Conservation (phyloP, 2,113 vertebrate species). For the Pycnonotus jocosus region DNA sequence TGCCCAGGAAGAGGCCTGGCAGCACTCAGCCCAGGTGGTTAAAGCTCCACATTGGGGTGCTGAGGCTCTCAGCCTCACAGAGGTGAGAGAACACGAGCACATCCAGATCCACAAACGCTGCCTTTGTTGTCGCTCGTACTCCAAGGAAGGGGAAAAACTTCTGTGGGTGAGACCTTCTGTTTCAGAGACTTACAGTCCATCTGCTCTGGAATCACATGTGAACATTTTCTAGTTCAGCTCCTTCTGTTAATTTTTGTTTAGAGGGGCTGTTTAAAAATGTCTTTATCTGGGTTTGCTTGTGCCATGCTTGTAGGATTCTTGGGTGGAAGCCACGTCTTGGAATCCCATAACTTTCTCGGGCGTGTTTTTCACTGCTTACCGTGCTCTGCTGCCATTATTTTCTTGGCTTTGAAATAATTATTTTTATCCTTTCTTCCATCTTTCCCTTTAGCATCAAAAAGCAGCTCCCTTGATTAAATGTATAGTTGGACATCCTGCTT, state of each 20-base stretch:
- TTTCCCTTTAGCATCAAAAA: background rate
- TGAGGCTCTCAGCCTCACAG: background rate
- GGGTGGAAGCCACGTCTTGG: constrained; percentile 50
- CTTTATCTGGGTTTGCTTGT: constrained; percentile 48
- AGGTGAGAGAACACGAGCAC: background rate
- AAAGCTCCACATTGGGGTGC: background rate
- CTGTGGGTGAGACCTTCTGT: constrained; percentile 64
- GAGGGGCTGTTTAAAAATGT: constrained; percentile 42
- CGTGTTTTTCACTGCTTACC: constrained; percentile 4
- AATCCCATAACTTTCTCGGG: constrained; percentile 43
- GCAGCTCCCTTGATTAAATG: background rate
- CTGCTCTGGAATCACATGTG: constrained; percentile 50
- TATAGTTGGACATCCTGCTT: background rate
- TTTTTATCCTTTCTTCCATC: background rate
- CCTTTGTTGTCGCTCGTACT: constrained; percentile 26
- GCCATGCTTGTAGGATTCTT: constrained; percentile 45
- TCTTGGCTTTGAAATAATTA: background rate
- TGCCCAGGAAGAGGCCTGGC: background rate
- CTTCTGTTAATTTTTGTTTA: constrained; percentile 60
- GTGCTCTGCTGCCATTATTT: background rate
- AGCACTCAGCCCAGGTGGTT: background rate
- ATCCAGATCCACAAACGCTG: background rate
- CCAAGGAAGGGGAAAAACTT: constrained; percentile 42
- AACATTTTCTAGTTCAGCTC: constrained; percentile 55
- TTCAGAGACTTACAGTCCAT: constrained; percentile 60